Base-by-base conservation (phyloP, 2,888 invertebrate species). In the Mythimna lalbum region DNA sequence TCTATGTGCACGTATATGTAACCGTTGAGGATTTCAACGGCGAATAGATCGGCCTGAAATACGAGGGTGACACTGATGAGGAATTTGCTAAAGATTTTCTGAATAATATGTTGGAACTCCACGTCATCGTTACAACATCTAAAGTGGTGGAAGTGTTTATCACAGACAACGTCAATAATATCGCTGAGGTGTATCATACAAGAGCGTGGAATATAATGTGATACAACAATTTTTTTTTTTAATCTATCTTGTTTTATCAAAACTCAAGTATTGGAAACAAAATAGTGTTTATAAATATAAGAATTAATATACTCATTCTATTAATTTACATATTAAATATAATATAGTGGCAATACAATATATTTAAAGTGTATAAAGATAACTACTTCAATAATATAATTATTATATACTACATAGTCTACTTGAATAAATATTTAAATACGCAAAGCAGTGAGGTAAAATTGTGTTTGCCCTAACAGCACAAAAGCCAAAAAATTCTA, bases 1-100 rank as follows among this genome's bases (percentile, higher is more conserved):
- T 99, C 99, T 87, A 99, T 96, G 87, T 99, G 98, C 31, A 99
- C 97, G 94, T 98, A 99, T 79, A 99, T 97, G 91, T 99, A 98
- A 0, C 99, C 99, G 83, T 98, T 98, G 81, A 99, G 97, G 84
- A 99, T 97, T 93, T 99, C 99, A 83, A 99, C 97, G 2, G 99
- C 99, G 90, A 99, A 98, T 65, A 99, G 97, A 92, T 99, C 99
- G 63, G 98, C 97, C 98, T 98, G 96, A 43, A 92, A 93, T 70
- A 65, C 59, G 61, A 78, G 57, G 63, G 69, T 74, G 60, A 50
- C 36, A 56, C 23, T 69, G 81, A 85, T 85, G 85, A 85, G 69
- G 75, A 61, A 78, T 65, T 64, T 74, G 83, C 39, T 62, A n/a
- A 21, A 23, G 7, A 33, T 12, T 52, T 52, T 14, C 23, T 43